A percentile compares a stretch with the other conserved stretches of the same genome.
These are phyloP conservation scores for Tauraco hartlaubi DNA, from an alignment of 2,797 vertebrate genomes.

Conservation along the genomic window DNA sequence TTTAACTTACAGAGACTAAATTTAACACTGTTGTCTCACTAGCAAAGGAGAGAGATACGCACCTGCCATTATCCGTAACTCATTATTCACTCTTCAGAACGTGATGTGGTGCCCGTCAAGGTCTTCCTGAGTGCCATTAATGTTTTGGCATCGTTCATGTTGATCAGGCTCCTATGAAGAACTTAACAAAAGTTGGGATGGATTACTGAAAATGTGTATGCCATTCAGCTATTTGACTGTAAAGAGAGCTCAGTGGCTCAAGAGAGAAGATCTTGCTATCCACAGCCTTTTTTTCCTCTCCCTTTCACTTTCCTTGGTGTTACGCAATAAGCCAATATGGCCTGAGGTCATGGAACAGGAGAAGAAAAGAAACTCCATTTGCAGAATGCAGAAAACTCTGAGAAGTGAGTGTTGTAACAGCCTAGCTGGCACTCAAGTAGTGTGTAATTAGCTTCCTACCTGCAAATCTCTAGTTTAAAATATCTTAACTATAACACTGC, in stretches of 20 bases:
- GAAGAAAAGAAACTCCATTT: constrained; percentile 8
- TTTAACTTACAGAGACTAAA: not conserved
- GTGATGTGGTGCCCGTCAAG: not conserved
- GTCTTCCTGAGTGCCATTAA: not conserved
- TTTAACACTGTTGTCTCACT: constrained; percentile 46
- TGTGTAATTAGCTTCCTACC: not conserved
- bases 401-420: not conserved
- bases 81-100: not conserved
- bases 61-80: not conserved
- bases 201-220: not conserved
- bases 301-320: not conserved
- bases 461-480: constrained; percentile 11
- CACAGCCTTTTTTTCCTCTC: not conserved
- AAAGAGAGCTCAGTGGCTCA: not conserved
- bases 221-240: not conserved
- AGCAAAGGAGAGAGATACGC: not conserved
- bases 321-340: not conserved
- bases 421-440: not conserved
- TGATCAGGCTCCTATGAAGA: not conserved
- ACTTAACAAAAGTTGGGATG: not conserved
- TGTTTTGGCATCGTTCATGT: not conserved
- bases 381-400: not conserved
- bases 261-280: not conserved
- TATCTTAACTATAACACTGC: not conserved
- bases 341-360: not conserved